Conservation (phyloP, 35 echinoderm and acorn worm species). For the Heliocidaris erythrogramma region DNA sequence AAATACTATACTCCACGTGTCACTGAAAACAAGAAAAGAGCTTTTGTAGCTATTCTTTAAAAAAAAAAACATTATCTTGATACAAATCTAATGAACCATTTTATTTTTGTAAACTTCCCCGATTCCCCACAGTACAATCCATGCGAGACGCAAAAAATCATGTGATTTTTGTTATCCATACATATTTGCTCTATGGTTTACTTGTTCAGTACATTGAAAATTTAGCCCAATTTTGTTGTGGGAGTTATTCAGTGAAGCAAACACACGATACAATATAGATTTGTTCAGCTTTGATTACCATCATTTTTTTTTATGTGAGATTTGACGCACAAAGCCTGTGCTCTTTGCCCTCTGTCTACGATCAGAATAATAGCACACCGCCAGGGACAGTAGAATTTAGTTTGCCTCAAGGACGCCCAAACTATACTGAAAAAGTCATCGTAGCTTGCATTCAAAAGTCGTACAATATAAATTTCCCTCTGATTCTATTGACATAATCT, state of each 20-base stretch:
- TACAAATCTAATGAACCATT: background rate
- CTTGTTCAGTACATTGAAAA: background rate
- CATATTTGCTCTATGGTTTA: background rate
- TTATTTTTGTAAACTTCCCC: background rate
- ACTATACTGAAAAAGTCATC: background rate
- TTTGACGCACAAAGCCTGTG: background rate
- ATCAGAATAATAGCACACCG: background rate
- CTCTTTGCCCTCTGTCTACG: background rate
- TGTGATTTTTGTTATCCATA: background rate
- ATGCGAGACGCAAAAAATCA: too few species aligned
- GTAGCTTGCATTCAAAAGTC: too few species aligned
- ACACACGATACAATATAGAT: background rate
- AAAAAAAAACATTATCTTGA: background rate
- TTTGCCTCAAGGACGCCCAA: background rate
- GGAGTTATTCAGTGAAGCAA: background rate
- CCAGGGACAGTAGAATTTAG: background rate
- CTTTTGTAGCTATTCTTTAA: too few species aligned
- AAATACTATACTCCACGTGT: too few species aligned
- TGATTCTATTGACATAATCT: too few species aligned
- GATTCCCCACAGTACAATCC: background rate
- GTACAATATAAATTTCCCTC: too few species aligned
- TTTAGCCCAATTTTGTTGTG: background rate
- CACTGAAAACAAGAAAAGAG: too few species aligned
- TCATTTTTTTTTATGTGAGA: background rate
- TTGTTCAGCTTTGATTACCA: background rate